Percentiles rank a stretch among this genome's conserved stretches.
phyloP scores from a whole-genome alignment of 2,113 vertebrate species.

The Xiphophorus couchianus region DNA sequence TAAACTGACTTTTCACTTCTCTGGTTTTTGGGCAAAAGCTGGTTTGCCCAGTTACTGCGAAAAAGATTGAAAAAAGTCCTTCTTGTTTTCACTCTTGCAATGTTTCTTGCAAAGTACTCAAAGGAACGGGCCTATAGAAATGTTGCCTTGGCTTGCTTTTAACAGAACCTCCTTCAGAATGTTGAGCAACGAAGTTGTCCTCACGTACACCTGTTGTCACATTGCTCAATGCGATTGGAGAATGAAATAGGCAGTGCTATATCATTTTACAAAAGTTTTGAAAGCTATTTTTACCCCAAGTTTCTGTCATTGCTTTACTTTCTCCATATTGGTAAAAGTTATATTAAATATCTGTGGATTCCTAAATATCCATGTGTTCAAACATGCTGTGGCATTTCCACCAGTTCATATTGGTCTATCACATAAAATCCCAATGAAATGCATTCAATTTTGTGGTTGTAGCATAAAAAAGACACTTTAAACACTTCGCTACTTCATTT shows the following conservation, averaged over 20 bases:
- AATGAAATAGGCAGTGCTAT: too few relatives aligned
- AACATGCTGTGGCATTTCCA: too few relatives aligned
- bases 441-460: background rate
- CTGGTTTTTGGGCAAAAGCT: conserved; percentile 36
- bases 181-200: background rate
- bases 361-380: too few relatives aligned
- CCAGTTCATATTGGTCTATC: background rate
- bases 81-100: conserved; percentile 20
- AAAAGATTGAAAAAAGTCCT: conserved; percentile 50
- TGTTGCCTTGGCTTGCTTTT: background rate
- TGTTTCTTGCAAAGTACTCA: background rate
- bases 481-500: too few relatives aligned
- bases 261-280: background rate
- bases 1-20: conserved; percentile 37
- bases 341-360: background rate
- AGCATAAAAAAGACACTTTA: background rate
- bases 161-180: background rate
- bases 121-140: background rate
- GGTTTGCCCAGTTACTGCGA: conserved; percentile 34
- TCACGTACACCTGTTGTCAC: background rate
- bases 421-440: background rate
- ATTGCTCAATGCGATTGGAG: background rate
- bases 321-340: background rate
- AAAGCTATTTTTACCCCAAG: background rate
- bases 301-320: background rate